Evolutionary conservation across 2,797 vertebrate species (phyloP), one percentile per base, ranked within the genome.

Genomic region (Ctenosaura bakeri): DNA sequence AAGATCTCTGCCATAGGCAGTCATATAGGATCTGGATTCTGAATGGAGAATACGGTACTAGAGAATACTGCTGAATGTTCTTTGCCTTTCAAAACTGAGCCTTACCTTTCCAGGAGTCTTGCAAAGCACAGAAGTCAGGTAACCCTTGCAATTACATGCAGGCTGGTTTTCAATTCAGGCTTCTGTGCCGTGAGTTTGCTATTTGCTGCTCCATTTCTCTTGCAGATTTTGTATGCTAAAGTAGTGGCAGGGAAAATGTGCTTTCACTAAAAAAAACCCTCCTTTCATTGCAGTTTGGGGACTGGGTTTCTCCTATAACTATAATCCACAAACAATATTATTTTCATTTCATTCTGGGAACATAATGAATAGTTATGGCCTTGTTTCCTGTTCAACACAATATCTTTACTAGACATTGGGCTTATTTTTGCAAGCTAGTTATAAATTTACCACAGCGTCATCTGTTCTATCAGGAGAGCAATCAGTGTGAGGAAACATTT

Each of bases 281-380:
- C 83, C 24, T 69, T 80, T 80, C 42, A 85, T 88, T 88, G 85
- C 79, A 87, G 50, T 2, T 0, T 4, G 1, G 54, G 59, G 50
- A 90, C 78, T 88, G 85, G 69, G 74, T 16, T 85, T 95, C 90
- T 90, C 69, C 93, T 92, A 89, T 95, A 95, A 94, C 94, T 93
- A 88, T 92, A 92, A 86, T 94, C 94, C 92, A 96, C 95, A 96
- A 96, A 95, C 92, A 88, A 90, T 87, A 94, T 92, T 95, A 90
- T 95, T 96, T 96, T 95, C 92, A 94, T 96, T 96, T 94, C 94
- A 94, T 94, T 96, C 95, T 91, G 90, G 90, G 92, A 94, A 94
- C 91, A 85, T 94, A 96, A 96, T 96, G 94, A 95, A 94, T 94
- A 95, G 94, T 93, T 96, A 93, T 77, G 94, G 91, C 88, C 92